Evolutionary conservation across 2,888 invertebrate genomes (phyloP).

Genomic region (Euproctis similis): DNA sequence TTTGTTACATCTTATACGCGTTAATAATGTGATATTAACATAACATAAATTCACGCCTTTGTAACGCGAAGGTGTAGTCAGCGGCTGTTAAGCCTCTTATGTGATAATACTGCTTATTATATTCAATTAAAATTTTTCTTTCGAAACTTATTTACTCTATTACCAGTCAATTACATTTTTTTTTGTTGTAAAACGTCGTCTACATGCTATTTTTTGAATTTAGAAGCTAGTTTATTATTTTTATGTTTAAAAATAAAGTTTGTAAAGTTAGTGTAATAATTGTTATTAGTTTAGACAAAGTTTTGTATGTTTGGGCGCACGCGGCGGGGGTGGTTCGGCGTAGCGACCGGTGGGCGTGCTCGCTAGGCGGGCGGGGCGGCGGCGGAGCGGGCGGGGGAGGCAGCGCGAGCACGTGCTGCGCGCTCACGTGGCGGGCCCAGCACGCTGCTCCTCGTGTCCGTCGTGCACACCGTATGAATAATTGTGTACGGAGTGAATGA

Average conservation of each 20-base stretch:
- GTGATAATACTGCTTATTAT: too few species aligned
- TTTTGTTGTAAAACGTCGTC: too few species aligned
- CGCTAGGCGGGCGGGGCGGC: conserved; percentile 39
- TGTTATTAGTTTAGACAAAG: neutral
- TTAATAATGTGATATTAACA: too few species aligned
- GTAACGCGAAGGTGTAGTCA: too few species aligned
- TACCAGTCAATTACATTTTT: too few species aligned
- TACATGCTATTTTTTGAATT: too few species aligned
- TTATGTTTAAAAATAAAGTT: conserved; percentile 3
- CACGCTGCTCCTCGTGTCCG: conserved; percentile 49
- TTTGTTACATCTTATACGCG: too few species aligned
- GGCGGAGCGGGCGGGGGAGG: conserved; percentile 36
- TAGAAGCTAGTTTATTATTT: too few species aligned
- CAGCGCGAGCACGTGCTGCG: conserved; percentile 64
- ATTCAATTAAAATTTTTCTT: too few species aligned
- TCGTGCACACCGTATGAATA: conserved; percentile 71
- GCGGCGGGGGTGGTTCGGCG: conserved; percentile 28
- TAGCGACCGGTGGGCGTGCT: conserved; percentile 33
- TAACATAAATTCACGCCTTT: too few species aligned
- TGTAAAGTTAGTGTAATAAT: neutral
- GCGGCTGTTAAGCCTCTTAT: too few species aligned
- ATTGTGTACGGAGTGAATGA: conserved; percentile 73
- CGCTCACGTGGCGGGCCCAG: conserved; percentile 65
- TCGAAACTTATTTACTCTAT: too few species aligned
- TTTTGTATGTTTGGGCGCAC: conserved; percentile 4